Percentiles rank a stretch among this genome's conserved stretches.
These are phyloP conservation scores for Drosophila conformis DNA, from an alignment of 2,888 invertebrate species.

Conservation along the genomic window DNA sequence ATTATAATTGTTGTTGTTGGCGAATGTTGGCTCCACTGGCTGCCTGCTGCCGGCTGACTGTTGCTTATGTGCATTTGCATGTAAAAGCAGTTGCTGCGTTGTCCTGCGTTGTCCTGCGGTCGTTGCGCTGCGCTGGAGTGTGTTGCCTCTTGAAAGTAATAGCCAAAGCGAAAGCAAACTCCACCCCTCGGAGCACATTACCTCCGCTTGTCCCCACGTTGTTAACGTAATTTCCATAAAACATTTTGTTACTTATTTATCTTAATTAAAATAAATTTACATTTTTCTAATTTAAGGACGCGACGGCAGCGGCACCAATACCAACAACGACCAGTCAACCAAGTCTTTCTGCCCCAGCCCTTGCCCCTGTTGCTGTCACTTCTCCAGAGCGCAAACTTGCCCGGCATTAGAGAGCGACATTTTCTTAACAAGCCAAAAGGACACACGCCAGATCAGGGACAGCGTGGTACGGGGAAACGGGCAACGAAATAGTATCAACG, in stretches of 20 bases:
- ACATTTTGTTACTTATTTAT: constrained; percentile 84
- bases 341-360: constrained; percentile 16
- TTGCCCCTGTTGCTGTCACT: neutral
- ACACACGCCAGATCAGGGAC: constrained; percentile 67
- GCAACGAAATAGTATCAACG: constrained; percentile 60
- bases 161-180: constrained; percentile 68
- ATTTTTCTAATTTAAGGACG: constrained; percentile 84
- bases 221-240: constrained; percentile 84
- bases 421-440: constrained; percentile 79
- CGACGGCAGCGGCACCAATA: constrained; percentile 44
- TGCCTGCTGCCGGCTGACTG: constrained; percentile 25
- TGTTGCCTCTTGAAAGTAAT: constrained; percentile 76
- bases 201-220: constrained; percentile 71
- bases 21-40: constrained; percentile 19
- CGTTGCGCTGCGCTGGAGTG: constrained; percentile 51
- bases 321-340: constrained; percentile 47
- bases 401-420: constrained; percentile 78
- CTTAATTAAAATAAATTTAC: constrained; percentile 85
- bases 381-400: constrained; percentile 17
- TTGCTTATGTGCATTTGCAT: constrained; percentile 76
- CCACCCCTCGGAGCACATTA: constrained; percentile 43
- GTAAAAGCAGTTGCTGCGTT: constrained; percentile 63
- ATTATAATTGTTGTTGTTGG: constrained; percentile 36
- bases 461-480: constrained; percentile 8
- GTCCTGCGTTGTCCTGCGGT: constrained; percentile 50